phyloP scores from a whole-genome alignment of 1,140 invertebrate species.

The Pectinophora gossypiella region DNA sequence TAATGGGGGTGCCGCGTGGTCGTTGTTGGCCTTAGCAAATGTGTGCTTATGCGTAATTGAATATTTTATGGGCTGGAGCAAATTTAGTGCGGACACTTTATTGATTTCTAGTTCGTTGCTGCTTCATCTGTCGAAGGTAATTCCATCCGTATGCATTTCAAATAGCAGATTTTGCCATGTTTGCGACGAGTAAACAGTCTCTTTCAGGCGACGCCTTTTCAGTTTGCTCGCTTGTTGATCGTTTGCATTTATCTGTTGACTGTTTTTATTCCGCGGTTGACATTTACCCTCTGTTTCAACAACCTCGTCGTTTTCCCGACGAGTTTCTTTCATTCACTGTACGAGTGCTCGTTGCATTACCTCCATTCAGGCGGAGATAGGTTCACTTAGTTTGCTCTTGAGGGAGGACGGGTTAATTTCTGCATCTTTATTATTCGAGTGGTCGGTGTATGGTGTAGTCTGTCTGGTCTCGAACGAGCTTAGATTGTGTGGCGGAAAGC shows the following conservation, averaged over 20 bases:
- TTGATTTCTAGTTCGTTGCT: constrained; percentile 37
- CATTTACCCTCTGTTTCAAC: constrained; percentile 71
- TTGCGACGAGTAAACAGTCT: constrained; percentile 44
- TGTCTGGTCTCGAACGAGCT: constrained; percentile 44
- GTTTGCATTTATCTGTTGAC: constrained; percentile 74
- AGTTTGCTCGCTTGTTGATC: constrained; percentile 67
- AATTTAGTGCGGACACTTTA: constrained; percentile 60
- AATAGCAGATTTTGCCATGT: constrained; percentile 14
- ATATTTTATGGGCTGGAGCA: constrained; percentile 68
- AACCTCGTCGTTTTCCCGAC: constrained; percentile 46
- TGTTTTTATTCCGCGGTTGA: constrained; percentile 73
- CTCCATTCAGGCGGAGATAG: constrained; percentile 70
- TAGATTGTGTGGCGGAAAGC: constrained; percentile 72
- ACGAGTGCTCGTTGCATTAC: constrained; percentile 67
- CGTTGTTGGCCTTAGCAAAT: constrained; percentile 71
- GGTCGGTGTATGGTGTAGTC: constrained; percentile 56
- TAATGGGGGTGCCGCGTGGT: constrained; percentile 73
- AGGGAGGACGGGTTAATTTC: constrained; percentile 68
- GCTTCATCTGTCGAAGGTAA: neutral
- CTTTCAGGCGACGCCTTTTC: constrained; percentile 52
- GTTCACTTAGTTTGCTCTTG: constrained; percentile 74
- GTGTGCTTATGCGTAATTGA: constrained; percentile 74
- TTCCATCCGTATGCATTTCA: neutral
- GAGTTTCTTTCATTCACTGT: constrained; percentile 69
- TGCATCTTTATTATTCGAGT: constrained; percentile 75